phyloP scores from a whole-genome alignment of 2,113 vertebrate genomes.

The Circaetus gallicus region DNA sequence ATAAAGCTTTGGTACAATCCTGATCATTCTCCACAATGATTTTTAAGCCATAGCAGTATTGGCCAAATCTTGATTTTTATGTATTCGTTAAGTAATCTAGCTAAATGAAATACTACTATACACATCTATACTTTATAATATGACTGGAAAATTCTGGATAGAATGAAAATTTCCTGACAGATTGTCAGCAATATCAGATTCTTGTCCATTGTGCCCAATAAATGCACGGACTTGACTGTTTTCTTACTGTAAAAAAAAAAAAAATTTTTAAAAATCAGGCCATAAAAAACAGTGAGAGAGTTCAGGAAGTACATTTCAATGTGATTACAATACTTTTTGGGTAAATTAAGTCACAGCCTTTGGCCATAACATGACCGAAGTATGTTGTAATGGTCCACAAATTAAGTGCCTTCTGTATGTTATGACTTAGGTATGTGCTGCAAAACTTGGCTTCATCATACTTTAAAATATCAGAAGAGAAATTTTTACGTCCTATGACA shows the following conservation, averaged over 20 bases:
- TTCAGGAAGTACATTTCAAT: background rate
- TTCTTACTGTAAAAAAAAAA: background rate
- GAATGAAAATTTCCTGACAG: background rate
- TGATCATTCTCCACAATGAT: background rate
- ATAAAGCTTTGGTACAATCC: background rate
- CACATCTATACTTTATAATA: background rate
- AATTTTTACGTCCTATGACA: background rate
- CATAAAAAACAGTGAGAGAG: background rate
- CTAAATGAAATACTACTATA: background rate
- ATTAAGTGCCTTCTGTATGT: background rate
- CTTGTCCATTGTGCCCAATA: background rate
- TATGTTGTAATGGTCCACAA: background rate
- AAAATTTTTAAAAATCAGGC: background rate
- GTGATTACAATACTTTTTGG: background rate
- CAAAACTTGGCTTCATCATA: background rate
- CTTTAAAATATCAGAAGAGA: background rate
- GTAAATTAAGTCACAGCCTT: background rate
- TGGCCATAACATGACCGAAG: background rate
- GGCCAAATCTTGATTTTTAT: background rate
- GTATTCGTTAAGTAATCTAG: background rate
- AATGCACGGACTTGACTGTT: background rate
- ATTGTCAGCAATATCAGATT: background rate
- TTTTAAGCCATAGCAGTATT: background rate
- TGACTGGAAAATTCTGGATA: background rate
- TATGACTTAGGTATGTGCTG: background rate